Conservation (phyloP, 2,113 vertebrate genomes). For the Epinephelus cyanopodus region DNA sequence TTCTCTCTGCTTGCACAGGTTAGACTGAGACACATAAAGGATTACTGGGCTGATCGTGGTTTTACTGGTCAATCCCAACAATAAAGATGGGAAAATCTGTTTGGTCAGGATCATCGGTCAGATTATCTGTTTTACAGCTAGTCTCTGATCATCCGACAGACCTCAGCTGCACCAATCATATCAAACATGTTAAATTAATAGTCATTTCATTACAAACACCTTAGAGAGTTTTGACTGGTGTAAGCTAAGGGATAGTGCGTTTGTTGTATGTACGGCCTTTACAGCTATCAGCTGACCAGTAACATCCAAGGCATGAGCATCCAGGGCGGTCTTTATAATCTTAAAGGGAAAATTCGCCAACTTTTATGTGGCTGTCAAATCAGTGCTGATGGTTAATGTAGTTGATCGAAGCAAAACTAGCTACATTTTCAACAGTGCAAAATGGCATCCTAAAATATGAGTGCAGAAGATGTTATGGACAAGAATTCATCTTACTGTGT, state of each 20-base stretch:
- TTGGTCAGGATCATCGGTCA: neutral
- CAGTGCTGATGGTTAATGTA: too few species aligned
- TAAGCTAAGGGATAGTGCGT: neutral
- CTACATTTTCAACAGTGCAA: too few species aligned
- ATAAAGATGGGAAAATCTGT: slow-evolving; percentile 23
- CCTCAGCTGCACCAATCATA: neutral
- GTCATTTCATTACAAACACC: neutral
- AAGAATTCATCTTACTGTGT: too few species aligned
- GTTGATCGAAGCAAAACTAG: too few species aligned
- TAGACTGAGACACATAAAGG: neutral
- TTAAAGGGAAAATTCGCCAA: too few species aligned
- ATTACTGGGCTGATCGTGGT: slow-evolving; percentile 2
- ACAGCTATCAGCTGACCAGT: neutral
- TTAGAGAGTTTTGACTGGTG: too few species aligned
- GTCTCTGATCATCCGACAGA: neutral
- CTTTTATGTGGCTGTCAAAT: too few species aligned
- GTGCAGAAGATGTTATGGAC: too few species aligned
- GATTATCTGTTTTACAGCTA: neutral
- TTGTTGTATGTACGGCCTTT: neutral
- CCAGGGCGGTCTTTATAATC: neutral
- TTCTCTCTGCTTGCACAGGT: slow-evolving; percentile 19
- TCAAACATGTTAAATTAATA: neutral
- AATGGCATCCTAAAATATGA: too few species aligned
- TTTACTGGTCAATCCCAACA: slow-evolving; percentile 14
- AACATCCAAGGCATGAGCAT: neutral